These are phyloP conservation scores for Gopherus evgoodei DNA, from an alignment of 2,113 vertebrate genomes.

Conservation along the genomic window DNA sequence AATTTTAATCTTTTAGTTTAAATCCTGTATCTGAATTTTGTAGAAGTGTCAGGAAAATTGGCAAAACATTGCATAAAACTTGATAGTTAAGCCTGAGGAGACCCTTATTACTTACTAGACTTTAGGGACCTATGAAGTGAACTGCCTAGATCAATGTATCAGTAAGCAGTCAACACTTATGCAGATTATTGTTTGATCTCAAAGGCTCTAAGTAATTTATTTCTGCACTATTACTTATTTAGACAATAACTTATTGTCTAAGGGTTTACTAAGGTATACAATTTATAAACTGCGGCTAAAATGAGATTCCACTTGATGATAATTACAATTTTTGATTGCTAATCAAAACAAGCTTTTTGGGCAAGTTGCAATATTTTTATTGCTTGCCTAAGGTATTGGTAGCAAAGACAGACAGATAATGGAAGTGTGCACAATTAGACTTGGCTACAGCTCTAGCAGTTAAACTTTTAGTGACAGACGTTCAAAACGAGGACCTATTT, in stretches of 20 bases:
- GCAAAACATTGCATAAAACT: neutral
- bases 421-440: neutral
- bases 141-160: neutral
- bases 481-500: neutral
- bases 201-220: neutral
- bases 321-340: neutral
- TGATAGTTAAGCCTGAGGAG: neutral
- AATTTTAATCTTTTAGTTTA: neutral
- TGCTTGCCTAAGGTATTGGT: neutral
- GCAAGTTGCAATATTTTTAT: neutral
- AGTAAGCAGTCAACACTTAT: neutral
- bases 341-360: neutral
- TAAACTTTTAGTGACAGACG: neutral
- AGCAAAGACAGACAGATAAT: neutral
- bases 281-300: neutral
- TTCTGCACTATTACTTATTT: neutral
- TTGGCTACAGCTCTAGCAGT: neutral
- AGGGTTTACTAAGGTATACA: neutral
- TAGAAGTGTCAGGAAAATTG: neutral
- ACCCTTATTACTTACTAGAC: neutral
- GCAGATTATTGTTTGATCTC: neutral
- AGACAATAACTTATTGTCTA: neutral
- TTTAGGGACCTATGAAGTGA: neutral
- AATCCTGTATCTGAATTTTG: neutral
- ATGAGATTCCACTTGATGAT: neutral